These are phyloP conservation scores for Dioctria linearis DNA, from an alignment of 2,888 invertebrate species.

Conservation along the genomic window DNA sequence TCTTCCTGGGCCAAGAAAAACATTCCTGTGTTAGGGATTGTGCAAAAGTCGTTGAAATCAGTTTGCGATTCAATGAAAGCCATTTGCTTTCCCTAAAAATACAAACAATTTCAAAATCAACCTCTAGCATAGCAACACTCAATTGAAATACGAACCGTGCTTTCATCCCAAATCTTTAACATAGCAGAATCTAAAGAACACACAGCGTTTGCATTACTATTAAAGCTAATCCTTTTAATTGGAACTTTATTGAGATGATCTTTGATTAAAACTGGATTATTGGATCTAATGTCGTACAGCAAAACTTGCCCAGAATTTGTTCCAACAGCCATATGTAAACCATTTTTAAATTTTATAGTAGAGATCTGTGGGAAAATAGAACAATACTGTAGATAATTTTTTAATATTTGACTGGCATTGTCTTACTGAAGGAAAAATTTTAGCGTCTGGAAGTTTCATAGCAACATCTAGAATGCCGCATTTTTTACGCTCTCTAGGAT, in stretches of 20 bases:
- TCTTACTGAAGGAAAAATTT: constrained; percentile 69
- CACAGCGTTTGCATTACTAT: constrained; percentile 83
- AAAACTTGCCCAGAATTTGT: constrained; percentile 95
- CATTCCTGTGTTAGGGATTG: constrained; percentile 91
- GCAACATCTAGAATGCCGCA: constrained; percentile 91
- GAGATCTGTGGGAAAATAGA: constrained; percentile 73
- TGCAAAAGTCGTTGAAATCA: constrained; percentile 91
- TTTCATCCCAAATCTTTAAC: constrained; percentile 92
- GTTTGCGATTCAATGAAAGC: constrained; percentile 92
- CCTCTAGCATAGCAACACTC: too few species aligned
- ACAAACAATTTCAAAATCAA: constrained; percentile 40
- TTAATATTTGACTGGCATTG: neutral
- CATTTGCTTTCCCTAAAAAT: constrained; percentile 87
- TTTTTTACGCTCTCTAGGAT: constrained; percentile 84
- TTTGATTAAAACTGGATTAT: constrained; percentile 89
- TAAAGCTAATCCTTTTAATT: constrained; percentile 90
- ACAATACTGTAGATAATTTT: neutral
- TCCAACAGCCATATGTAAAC: constrained; percentile 88
- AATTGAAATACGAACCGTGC: constrained; percentile 76
- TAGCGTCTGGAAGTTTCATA: constrained; percentile 74
- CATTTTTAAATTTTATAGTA: constrained; percentile 84
- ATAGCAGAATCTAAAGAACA: constrained; percentile 91
- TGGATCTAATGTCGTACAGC: constrained; percentile 94
- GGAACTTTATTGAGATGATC: constrained; percentile 96
- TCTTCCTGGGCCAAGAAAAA: constrained; percentile 96